A percentile compares a stretch with the other conserved stretches of the same genome.
phyloP scores from a whole-genome alignment of 2,113 vertebrate genomes.

The Xenopus borealis region DNA sequence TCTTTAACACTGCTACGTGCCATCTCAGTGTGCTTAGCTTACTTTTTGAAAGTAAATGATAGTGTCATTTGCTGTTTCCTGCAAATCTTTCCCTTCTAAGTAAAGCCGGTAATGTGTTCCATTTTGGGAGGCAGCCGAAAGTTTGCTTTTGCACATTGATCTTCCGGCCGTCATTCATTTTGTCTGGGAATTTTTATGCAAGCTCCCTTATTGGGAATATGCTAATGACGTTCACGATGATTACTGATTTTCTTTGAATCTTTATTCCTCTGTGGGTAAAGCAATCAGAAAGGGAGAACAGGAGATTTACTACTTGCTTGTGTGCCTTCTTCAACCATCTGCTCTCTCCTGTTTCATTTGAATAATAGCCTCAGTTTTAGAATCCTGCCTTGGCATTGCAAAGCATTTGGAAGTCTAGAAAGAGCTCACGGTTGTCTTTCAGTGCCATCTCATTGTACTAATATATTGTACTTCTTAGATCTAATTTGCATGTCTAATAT shows the following conservation, averaged over 20 bases:
- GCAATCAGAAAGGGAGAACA: slow-evolving; percentile 85
- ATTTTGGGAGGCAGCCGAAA: slow-evolving; percentile 75
- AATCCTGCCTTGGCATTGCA: slow-evolving; percentile 63
- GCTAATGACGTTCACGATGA: slow-evolving; percentile 89
- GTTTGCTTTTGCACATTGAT: slow-evolving; percentile 69
- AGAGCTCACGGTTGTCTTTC: slow-evolving; percentile 66
- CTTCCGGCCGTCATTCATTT: slow-evolving; percentile 73
- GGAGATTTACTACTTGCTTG: slow-evolving; percentile 83
- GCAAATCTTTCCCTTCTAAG: slow-evolving; percentile 8
- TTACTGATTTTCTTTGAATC: slow-evolving; percentile 94
- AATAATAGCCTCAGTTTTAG: slow-evolving; percentile 77
- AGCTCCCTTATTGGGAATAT: slow-evolving; percentile 90
- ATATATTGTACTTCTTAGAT: slow-evolving; percentile 55
- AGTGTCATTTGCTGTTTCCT: neutral
- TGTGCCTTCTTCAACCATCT: slow-evolving; percentile 79
- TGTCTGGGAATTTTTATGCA: slow-evolving; percentile 74
- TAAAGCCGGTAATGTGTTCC: slow-evolving; percentile 48
- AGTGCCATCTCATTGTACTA: slow-evolving; percentile 54
- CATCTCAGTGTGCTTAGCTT: slow-evolving; percentile 35
- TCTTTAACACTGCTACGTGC: slow-evolving; percentile 5
- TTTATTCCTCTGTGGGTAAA: slow-evolving; percentile 86
- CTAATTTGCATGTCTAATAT: slow-evolving; percentile 51
- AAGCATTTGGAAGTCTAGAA: slow-evolving; percentile 64
- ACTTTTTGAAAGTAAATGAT: slow-evolving; percentile 8
- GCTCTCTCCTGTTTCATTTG: slow-evolving; percentile 79